These are phyloP conservation scores for Apistogramma diplotaenia DNA, from an alignment of 2,113 vertebrate species.

Conservation along the genomic window DNA sequence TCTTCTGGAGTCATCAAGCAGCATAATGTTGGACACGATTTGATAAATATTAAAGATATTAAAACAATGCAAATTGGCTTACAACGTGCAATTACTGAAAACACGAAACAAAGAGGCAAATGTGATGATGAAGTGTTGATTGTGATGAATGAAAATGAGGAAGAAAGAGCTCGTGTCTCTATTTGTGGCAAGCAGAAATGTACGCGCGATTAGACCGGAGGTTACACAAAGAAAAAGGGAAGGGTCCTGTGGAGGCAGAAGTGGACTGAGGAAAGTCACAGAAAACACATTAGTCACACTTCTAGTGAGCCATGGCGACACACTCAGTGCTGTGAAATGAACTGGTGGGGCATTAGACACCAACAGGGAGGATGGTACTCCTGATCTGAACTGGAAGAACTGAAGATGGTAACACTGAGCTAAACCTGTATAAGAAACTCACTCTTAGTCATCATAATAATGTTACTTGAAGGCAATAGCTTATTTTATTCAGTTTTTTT, in stretches of 20 bases:
- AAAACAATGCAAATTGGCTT: background rate
- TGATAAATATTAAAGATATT: background rate
- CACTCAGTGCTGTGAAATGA: conserved; percentile 33
- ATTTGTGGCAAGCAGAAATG: background rate
- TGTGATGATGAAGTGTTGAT: background rate
- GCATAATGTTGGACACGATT: background rate
- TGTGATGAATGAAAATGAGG: background rate
- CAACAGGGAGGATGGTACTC: background rate
- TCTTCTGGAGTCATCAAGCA: background rate
- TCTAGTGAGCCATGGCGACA: conserved; percentile 34
- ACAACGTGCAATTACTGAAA: background rate
- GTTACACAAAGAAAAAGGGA: background rate
- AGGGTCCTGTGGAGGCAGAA: background rate
- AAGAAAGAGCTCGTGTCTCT: background rate
- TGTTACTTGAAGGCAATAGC: background rate
- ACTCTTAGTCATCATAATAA: background rate
- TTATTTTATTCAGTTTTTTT: background rate
- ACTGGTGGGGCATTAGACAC: conserved; percentile 18
- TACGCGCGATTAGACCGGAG: background rate
- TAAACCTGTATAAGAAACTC: background rate
- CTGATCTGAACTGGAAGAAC: background rate
- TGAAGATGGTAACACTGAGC: background rate
- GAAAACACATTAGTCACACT: conserved; percentile 49
- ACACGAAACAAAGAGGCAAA: background rate
- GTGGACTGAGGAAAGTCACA: conserved; percentile 22